phyloP scores from a whole-genome alignment of 2,797 vertebrate species.

The Tokudaia tokunoshimensis region DNA sequence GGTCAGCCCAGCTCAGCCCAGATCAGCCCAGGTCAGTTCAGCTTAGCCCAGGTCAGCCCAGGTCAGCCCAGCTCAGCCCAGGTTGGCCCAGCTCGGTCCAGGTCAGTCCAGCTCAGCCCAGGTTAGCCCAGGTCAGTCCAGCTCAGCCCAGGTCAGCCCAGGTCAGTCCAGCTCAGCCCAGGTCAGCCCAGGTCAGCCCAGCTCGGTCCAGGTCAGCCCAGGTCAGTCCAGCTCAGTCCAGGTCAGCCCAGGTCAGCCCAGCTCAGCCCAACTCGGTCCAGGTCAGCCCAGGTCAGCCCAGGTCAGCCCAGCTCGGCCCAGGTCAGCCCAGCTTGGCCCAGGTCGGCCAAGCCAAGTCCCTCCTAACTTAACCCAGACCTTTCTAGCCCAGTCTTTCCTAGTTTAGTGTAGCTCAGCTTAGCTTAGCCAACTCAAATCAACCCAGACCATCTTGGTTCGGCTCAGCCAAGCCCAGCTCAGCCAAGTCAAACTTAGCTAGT shows the following conservation, averaged over 20 bases:
- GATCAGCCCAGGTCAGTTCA: too few relatives aligned
- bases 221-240: too few relatives aligned
- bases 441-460: neutral
- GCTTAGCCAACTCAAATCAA: fast-evolving
- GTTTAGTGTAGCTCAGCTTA: neutral
- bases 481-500: neutral
- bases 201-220: too few relatives aligned
- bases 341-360: too few relatives aligned
- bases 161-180: fast-evolving
- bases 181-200: too few relatives aligned
- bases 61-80: too few relatives aligned
- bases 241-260: too few relatives aligned
- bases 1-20: too few relatives aligned
- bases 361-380: too few relatives aligned
- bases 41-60: too few relatives aligned
- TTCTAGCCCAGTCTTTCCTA: neutral
- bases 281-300: neutral
- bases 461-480: neutral
- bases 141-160: neutral
- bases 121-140: neutral
- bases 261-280: too few relatives aligned
- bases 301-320: neutral
- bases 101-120: neutral
- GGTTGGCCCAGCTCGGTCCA: too few relatives aligned
- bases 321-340: fast-evolving